Conservation (phyloP, 53 echinoderm and acorn worm species). For the Paelopatides confundens region DNA sequence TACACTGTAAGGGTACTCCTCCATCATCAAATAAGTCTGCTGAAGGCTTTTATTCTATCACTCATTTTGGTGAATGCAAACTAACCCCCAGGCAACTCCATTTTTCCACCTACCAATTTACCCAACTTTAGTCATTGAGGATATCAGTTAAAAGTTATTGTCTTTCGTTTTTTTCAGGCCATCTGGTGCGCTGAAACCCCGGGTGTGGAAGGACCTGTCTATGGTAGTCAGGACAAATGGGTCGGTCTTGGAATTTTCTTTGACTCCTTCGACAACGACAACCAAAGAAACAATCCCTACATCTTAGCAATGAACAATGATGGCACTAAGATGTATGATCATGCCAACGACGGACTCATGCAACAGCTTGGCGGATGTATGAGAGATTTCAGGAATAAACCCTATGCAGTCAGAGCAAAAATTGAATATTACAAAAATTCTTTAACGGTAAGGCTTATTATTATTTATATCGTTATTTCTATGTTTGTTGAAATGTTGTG, state of each 20-base stretch:
- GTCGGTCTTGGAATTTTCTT: constrained; percentile 95
- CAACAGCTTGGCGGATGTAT: constrained; percentile 96
- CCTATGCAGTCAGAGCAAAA: constrained; percentile 94
- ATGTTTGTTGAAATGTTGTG: too few species aligned
- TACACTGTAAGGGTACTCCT: too few species aligned
- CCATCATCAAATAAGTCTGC: too few species aligned
- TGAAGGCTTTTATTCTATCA: too few species aligned
- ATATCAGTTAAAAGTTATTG: background rate
- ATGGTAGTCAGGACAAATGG: constrained; percentile 92
- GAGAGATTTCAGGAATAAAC: constrained; percentile 96
- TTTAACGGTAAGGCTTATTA: constrained; percentile 77
- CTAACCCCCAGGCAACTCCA: too few species aligned
- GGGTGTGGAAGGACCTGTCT: constrained; percentile 76
- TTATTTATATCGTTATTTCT: too few species aligned
- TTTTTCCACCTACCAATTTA: too few species aligned
- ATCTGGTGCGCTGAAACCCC: constrained; percentile 82
- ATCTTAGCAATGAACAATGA: constrained; percentile 85
- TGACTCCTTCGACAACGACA: constrained; percentile 99
- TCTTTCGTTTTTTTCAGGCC: constrained; percentile 55
- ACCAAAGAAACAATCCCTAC: constrained; percentile 96
- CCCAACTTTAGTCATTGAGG: too few species aligned
- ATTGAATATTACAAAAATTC: constrained; percentile 98
- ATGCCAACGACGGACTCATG: constrained; percentile 86
- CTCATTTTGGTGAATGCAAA: too few species aligned
- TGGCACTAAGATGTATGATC: constrained; percentile 86